phyloP scores from a whole-genome alignment of 2,113 vertebrate genomes.

The Leptobrachium leishanense region DNA sequence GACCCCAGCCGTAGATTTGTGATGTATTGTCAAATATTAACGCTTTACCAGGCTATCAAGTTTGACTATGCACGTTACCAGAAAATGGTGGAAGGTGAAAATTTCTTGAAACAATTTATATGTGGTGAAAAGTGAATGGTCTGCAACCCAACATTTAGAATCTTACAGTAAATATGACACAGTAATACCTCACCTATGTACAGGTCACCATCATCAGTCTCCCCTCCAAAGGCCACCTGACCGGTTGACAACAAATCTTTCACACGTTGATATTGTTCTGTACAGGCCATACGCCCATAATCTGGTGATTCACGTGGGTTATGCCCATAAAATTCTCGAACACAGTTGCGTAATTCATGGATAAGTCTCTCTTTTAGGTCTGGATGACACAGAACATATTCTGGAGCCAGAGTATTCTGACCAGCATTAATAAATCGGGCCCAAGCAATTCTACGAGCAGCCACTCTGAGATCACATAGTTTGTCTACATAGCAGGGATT shows the following conservation, averaged over 20 bases:
- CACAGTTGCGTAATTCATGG: conserved; percentile 62
- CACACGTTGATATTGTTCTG: conserved; percentile 60
- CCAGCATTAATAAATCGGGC: conserved; percentile 73
- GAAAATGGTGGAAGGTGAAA: too few relatives aligned
- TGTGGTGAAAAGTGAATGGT: too few relatives aligned
- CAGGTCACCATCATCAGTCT: conserved; percentile 68
- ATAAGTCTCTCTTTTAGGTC: conserved; percentile 58
- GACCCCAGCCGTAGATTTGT: too few relatives aligned
- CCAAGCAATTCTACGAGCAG: conserved; percentile 70
- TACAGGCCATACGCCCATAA: conserved; percentile 67
- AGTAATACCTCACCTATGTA: conserved; percentile 65
- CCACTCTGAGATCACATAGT: conserved; percentile 61
- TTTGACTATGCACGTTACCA: too few relatives aligned
- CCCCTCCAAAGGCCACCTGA: conserved; percentile 66
- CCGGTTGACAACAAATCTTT: conserved; percentile 65
- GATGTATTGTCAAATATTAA: too few relatives aligned
- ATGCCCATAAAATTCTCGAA: conserved; percentile 66
- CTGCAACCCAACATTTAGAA: too few relatives aligned
- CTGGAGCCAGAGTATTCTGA: conserved; percentile 68
- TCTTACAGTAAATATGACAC: too few relatives aligned
- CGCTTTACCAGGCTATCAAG: too few relatives aligned
- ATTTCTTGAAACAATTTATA: too few relatives aligned
- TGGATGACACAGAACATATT: conserved; percentile 68
- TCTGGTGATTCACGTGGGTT: conserved; percentile 66
- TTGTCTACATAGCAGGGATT: conserved; percentile 75